Percentiles rank a stretch among this genome's conserved stretches.
These are phyloP conservation scores for Archaeoteleia sp. DNA, from an alignment of 2,888 invertebrate genomes.

Conservation along the genomic window DNA sequence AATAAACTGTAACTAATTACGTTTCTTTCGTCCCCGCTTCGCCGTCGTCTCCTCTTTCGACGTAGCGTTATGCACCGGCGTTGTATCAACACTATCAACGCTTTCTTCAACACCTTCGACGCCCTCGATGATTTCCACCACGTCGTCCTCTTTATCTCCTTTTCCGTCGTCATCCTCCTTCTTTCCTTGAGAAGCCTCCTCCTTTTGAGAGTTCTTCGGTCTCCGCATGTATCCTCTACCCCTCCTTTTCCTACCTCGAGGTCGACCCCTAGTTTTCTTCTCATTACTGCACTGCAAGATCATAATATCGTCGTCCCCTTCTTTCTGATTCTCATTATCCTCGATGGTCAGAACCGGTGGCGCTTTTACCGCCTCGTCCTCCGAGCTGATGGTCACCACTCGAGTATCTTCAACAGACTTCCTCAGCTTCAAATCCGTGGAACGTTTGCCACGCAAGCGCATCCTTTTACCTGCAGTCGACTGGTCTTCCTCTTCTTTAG, in stretches of 20 bases:
- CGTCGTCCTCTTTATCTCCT: conserved; percentile 26
- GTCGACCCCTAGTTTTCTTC: conserved; percentile 49
- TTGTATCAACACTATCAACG: conserved; percentile 1
- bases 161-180: conserved; percentile 16
- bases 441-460: conserved; percentile 64
- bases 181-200: conserved; percentile 7
- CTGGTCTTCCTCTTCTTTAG: conserved; percentile 71
- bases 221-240: conserved; percentile 46
- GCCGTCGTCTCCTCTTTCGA: conserved; percentile 1
- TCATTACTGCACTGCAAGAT: conserved; percentile 35
- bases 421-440: conserved; percentile 65
- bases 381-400: conserved; percentile 65
- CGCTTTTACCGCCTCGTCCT: conserved; percentile 61
- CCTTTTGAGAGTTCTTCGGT: conserved; percentile 30
- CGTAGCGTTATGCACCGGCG: conserved; percentile 2
- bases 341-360: conserved; percentile 19
- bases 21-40: conserved; percentile 34
- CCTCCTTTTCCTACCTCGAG: conserved; percentile 51
- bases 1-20: conserved; percentile 10
- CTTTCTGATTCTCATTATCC: conserved; percentile 32
- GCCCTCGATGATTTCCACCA: conserved; percentile 21
- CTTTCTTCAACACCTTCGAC: conserved; percentile 12
- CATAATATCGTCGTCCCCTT: conserved; percentile 39
- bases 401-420: conserved; percentile 71
- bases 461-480: conserved; percentile 68